Evolutionary conservation across 2,113 vertebrate species (phyloP).

Genomic region (Halcyon malimbica): DNA sequence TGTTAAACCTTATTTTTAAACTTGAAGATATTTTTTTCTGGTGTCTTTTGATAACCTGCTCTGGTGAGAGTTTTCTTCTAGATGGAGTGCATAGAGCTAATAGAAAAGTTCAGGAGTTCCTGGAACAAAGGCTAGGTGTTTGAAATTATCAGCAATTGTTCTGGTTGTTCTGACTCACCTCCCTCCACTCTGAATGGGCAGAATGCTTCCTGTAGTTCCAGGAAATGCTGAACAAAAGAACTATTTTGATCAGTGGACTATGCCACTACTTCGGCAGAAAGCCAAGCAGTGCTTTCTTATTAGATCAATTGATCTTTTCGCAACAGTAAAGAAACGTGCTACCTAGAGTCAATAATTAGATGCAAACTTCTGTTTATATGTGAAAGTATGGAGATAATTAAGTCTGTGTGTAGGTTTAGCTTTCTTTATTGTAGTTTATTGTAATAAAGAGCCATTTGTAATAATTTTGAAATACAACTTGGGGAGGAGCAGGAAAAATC

Average conservation of each 20-base stretch:
- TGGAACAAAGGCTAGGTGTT: slow-evolving; percentile 18
- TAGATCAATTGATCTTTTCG: slow-evolving; percentile 24
- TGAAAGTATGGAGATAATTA: not conserved
- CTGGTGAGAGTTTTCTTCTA: not conserved
- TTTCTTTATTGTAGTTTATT: not conserved
- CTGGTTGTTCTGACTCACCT: not conserved
- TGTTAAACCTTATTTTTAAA: not conserved
- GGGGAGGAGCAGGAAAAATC: not conserved
- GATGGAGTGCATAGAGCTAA: not conserved
- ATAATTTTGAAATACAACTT: not conserved
- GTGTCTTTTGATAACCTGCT: not conserved
- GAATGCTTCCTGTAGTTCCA: slow-evolving; percentile 18
- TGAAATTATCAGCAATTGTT: not conserved
- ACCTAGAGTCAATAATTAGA: not conserved
- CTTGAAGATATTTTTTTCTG: not conserved
- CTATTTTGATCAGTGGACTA: slow-evolving; percentile 9
- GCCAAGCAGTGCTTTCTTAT: slow-evolving; percentile 12
- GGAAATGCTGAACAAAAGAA: slow-evolving; percentile 52
- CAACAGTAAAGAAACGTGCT: not conserved
- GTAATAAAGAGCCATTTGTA: not conserved
- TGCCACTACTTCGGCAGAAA: not conserved
- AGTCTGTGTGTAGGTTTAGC: not conserved
- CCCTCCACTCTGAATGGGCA: not conserved
- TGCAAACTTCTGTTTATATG: not conserved
- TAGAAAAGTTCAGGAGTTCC: not conserved